Base-by-base conservation (phyloP, 2,888 invertebrate species). In the Eilema caniola region DNA sequence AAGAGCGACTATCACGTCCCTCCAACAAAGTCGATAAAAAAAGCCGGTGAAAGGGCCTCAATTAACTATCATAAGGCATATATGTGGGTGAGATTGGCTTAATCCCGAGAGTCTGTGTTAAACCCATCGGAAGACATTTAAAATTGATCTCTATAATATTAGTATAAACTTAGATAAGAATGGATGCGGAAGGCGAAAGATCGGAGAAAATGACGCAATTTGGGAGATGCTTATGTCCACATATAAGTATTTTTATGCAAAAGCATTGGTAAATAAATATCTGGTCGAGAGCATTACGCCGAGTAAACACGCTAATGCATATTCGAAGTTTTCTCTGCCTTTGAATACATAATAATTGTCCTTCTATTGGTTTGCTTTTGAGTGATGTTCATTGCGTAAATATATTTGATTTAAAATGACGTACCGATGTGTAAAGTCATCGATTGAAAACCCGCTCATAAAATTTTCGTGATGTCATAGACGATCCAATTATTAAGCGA, bases 401-500 rank as follows among this genome's bases (percentile, higher is more conserved):
- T 68, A 57, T 60, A 33, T n/a, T n/a, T 62, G 56, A 71, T 41
- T 76, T 79, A 78, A 75, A 79, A 71, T 77, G 76, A 75, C 60
- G 71, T 75, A 70, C 79, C 47, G 60, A 73, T 71, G 57, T 76
- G 78, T 70, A 75, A 70, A 75, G 63, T 61, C 72, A 72, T 74
- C 73, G 67, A 80, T 80, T 77, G 77, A 76, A 79, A 69, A 70
- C 72, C 67, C 73, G 77, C 81, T 83, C 71, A 81, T 68, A 69
- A 71, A 71, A 87, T 79, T 73, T 66, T 60, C 68, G 67, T 72
- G 72, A 75, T 76, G 65, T 70, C 68, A 74, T 25, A 23, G 23
- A 47, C 67, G 71, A 64, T 64, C n/a, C 37, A 78, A 75, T 57
- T 53, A 56, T 53, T 23, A 64, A 78, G 60, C 41, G 62, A 5